Evolutionary conservation across 1,140 invertebrate species (phyloP), one percentile per base, ranked within the genome.

Genomic region (Musca vetustissima): DNA sequence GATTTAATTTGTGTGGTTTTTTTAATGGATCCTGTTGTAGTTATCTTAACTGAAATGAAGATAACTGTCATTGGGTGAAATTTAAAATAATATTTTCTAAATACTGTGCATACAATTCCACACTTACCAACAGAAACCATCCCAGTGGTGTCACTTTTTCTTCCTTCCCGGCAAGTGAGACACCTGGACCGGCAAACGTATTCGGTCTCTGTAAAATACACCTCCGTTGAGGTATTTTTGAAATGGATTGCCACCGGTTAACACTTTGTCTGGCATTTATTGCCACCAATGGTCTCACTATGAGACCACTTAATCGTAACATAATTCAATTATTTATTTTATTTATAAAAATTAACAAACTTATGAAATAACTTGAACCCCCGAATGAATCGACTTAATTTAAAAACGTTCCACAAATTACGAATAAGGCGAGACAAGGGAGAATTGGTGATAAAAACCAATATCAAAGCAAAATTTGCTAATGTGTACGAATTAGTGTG

Each of bases 61-160:
- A 6, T 3, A 49, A 49, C 13, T 49, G 28, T 49, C 48, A 14
- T 49, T 49, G 14, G n/a, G n/a, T n/a, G n/a, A 32, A 32, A 32
- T 32, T 53, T 25, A 55, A 25, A 9, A 15, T 32, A n/a, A n/a
- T n/a, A n/a, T n/a, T n/a, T n/a, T n/a, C n/a, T n/a, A n/a, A n/a
- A n/a, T n/a, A n/a, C n/a, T n/a, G n/a, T n/a, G n/a, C n/a, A n/a
- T n/a, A n/a, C n/a, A n/a, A n/a, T n/a, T n/a, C n/a, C n/a, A n/a
- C 28, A 53, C 61, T 53, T 69, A 81, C 79, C 53, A 81, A 69
- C 7, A 81, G 64, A 28, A 81, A 80, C 79, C 79, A 81, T 13
- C 79, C 79, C n/a, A 80, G 28, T 0, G 76, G 66, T 4, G 77
- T 73, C 25, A 81, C 78, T 66, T 81, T 80, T 8, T 81, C 77